These are phyloP conservation scores for Lateolabrax maculatus DNA, from an alignment of 2,797 vertebrate species.

Conservation along the genomic window DNA sequence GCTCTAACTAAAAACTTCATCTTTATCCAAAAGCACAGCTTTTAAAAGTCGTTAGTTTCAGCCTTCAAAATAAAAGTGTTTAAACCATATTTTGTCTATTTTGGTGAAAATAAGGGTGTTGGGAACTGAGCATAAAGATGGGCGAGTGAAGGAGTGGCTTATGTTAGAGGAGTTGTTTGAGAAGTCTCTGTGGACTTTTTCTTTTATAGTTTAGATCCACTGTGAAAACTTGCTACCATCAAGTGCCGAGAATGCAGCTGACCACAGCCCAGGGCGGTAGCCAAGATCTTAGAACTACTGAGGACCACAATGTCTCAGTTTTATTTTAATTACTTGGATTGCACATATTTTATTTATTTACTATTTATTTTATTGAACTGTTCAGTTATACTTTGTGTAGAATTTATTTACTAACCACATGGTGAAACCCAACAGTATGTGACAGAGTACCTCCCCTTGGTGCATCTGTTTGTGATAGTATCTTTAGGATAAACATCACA, in stretches of 20 bases:
- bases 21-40: background rate
- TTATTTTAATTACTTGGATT: background rate
- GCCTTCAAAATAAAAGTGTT: background rate
- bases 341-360: background rate
- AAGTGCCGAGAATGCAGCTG: background rate
- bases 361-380: background rate
- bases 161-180: background rate
- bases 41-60: no score
- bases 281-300: background rate
- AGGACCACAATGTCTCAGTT: background rate
- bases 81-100: background rate
- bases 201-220: background rate
- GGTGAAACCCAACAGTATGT: conserved; percentile 27
- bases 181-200: background rate
- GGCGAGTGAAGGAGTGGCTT: background rate
- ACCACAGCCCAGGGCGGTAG: background rate
- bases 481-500: conserved; percentile 55
- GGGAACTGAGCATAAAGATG: background rate
- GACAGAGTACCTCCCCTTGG: conserved; percentile 34
- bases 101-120: background rate
- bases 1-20: background rate
- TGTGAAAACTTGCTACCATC: background rate
- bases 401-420: background rate
- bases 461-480: conserved; percentile 58
- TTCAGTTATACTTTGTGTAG: background rate